Evolutionary conservation across 2,888 invertebrate genomes (phyloP), one percentile per base, ranked within the genome.

Genomic region (Meta bourneti): DNA sequence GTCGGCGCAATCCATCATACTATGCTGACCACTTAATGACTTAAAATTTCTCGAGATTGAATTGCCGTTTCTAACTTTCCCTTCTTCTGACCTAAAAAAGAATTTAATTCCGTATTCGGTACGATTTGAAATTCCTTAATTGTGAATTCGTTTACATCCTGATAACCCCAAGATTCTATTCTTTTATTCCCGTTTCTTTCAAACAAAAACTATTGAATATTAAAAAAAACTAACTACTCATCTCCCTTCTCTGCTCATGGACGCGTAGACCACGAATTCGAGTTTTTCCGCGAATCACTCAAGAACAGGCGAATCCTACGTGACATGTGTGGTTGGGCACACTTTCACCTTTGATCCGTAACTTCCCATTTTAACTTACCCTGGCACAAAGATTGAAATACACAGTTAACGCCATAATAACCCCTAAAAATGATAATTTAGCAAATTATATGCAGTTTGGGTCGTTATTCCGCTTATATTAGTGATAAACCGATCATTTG

Each of bases 141-240:
- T 34, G 34, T 4, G 34, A 34, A 34, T 34, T 34, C 34, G 34
- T 34, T 34, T 34, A 2, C 34, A 34, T 34, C 34, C 34, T 34
- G 34, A 34, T 34, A 4, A 34, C 34, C 34, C 34, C 34, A 34
- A 34, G 1, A 34, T 34, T 34, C 34, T 34, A 34, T 34, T 34
- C 34, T 34, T 34, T 34, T 34, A 34, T 34, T 34, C 34, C 34
- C 34, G 34, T 34, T 34, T 34, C 4, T 34, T 4, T 4, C 34
- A 34, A 34, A 34, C 34, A 34, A 34, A 34, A 34, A 34, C 1
- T 34, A 70, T 71, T 49, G 48, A n/a, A 69, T 13, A 70, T 70
- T 70, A 49, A 71, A 82, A 71, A 82, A 72, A 82, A 8, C 72
- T 51, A 16, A 79, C 34, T 54, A 79, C 34, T 61, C n/a, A 61